Base-by-base conservation (phyloP, 2,797 vertebrate species). In the Dallia pectoralis region DNA sequence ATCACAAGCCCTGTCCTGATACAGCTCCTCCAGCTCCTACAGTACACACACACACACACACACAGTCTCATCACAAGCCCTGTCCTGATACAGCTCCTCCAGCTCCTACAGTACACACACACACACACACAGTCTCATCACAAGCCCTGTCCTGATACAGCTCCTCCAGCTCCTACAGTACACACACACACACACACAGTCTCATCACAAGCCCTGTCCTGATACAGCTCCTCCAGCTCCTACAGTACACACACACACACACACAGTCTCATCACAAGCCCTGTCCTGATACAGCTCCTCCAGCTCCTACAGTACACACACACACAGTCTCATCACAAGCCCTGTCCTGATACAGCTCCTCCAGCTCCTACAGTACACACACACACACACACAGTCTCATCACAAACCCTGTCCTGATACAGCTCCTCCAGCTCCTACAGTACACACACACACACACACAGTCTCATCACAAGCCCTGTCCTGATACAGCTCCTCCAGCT, bases 281-380 rank as follows among this genome's bases (percentile, higher is more conserved):
- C 86, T 88, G 25, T 95, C 93, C 82, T 79, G 74, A 80, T 85
- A 91, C 77, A 98, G 76, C 82, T 96, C 96, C 75, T 94, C 90
- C 69, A 95, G 79, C 32, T 90, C 86, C 93, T 93, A 79, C 44
- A 81, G 64, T n/a, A n/a, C n/a, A n/a, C n/a, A n/a, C 16, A 68
- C 18, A 47, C 19, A 62, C 63, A 61, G 22, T 36, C 1, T 4
- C 32, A 44, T 97, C 95, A 75, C 94, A 92, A 48, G 93, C 91
- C 67, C 86, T 88, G 25, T 95, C 93, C 82, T 79, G 74, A 80
- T 85, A 91, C 77, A 98, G 76, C 82, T 96, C 96, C 75, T 94
- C 90, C 69, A 95, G 79, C 32, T 90, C 86, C 93, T 93, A 79
- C 44, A 81, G 64, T n/a, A n/a, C n/a, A n/a, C n/a, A n/a, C 16